These are phyloP conservation scores for Halcyon badia DNA, from an alignment of 2,797 vertebrate genomes.

Conservation along the genomic window DNA sequence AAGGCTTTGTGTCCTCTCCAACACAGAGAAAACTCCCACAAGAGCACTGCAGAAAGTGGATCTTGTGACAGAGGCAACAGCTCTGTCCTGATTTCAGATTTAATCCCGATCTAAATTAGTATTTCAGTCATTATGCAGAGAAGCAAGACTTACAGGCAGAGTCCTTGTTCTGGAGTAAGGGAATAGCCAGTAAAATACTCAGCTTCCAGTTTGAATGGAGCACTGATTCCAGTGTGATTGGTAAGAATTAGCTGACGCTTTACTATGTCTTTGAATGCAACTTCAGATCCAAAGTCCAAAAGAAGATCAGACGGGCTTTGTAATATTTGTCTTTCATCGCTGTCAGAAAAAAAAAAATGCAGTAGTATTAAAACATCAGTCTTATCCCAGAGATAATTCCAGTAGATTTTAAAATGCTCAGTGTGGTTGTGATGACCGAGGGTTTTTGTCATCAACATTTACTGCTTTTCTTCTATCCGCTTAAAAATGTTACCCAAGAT, in stretches of 20 bases:
- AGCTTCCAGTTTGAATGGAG: conserved; percentile 82
- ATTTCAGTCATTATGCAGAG: neutral
- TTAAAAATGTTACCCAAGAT: no score
- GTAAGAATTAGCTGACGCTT: conserved; percentile 85
- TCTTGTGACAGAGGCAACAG: neutral
- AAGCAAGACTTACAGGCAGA: conserved; percentile 58
- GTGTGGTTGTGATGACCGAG: neutral
- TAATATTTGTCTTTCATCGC: conserved; percentile 40
- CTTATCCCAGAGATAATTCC: neutral
- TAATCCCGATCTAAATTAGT: neutral
- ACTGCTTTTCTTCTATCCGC: neutral
- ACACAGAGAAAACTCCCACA: neutral
- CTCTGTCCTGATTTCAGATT: neutral
- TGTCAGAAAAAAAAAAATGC: conserved; percentile 25
- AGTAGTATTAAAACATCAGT: neutral
- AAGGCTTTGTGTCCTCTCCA: neutral
- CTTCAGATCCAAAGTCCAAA: conserved; percentile 87
- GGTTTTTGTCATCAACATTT: neutral
- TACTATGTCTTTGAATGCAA: conserved; percentile 78
- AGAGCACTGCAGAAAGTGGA: neutral
- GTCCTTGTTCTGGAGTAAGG: neutral
- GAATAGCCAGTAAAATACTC: conserved; percentile 84
- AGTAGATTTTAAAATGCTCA: neutral
- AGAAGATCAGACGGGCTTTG: conserved; percentile 25
- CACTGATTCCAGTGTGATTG: conserved; percentile 86